phyloP scores from a whole-genome alignment of 2,888 invertebrate species.

The Molorchus minor region DNA sequence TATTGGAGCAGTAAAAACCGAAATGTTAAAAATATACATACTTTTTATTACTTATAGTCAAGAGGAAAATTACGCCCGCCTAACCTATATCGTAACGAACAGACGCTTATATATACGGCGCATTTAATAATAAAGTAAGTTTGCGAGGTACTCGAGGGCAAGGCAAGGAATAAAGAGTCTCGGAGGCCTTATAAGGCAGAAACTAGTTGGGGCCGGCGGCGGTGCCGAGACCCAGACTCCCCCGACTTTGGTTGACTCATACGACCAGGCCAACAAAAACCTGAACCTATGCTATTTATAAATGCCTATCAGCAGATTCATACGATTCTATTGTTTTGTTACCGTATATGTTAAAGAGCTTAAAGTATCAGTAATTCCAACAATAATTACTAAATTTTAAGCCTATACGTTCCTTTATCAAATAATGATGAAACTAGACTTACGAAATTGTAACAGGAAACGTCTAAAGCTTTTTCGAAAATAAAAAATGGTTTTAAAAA shows the following conservation, averaged over 20 bases:
- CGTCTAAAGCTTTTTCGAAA: no score
- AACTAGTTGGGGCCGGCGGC: constrained; percentile 25
- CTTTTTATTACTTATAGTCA: no score
- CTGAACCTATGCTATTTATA: constrained; percentile 18
- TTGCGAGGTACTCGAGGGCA: constrained; percentile 11
- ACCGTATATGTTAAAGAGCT: neutral
- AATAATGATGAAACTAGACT: no score
- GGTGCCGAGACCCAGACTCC: constrained; percentile 41
- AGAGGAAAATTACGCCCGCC: no score
- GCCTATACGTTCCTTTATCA: no score
- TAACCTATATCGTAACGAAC: constrained; percentile 4
- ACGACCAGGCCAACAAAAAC: constrained; percentile 17
- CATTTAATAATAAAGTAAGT: neutral
- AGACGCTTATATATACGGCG: neutral
- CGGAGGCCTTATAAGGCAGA: constrained; percentile 32
- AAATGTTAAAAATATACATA: no score
- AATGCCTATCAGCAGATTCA: neutral
- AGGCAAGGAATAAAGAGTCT: constrained; percentile 24
- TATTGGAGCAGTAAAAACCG: no score
- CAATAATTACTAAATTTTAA: no score
- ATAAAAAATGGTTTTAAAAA: no score
- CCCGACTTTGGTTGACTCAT: constrained; percentile 33
- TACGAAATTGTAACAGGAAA: no score
- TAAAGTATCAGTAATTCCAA: no score
- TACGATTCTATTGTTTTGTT: neutral